Evolutionary conservation across 2,797 vertebrate species (phyloP).

Genomic region (Diglossa cyanea): DNA sequence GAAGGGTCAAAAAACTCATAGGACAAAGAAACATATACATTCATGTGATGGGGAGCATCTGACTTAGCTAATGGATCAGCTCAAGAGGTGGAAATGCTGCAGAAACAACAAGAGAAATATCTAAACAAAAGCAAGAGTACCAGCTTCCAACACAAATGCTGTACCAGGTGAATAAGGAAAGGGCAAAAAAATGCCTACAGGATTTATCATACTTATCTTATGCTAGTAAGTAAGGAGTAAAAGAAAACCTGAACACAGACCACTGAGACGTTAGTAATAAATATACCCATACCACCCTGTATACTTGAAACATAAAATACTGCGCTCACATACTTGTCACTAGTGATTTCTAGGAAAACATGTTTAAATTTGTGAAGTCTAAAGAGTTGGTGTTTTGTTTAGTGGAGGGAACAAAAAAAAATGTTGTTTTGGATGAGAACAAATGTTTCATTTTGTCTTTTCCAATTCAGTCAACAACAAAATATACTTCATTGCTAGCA

Average conservation of each 20-base stretch:
- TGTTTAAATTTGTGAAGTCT: not conserved
- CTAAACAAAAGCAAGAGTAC: not conserved
- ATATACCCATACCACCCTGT: not conserved
- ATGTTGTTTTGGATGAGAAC: constrained; percentile 28
- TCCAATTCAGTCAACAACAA: constrained; percentile 8
- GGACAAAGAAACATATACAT: not conserved
- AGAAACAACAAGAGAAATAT: not conserved
- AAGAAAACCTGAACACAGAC: not conserved
- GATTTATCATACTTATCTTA: not conserved
- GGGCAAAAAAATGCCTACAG: not conserved
- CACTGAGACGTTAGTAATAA: not conserved
- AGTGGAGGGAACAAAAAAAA: not conserved
- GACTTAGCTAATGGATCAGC: not conserved
- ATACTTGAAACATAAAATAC: not conserved
- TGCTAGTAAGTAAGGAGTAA: not conserved
- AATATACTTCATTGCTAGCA: constrained; percentile 1
- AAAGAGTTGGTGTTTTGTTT: constrained; percentile 20
- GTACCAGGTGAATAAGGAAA: not conserved
- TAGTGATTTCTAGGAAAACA: constrained; percentile 11
- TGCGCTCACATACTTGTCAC: not conserved
- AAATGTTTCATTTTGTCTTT: constrained; percentile 24
- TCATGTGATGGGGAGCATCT: not conserved
- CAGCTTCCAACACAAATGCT: not conserved
- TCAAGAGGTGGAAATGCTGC: not conserved
- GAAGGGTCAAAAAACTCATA: not conserved